A percentile compares a stretch with the other conserved stretches of the same genome.
phyloP scores from a whole-genome alignment of 2,797 vertebrate genomes.

The Streptopelia turtur region DNA sequence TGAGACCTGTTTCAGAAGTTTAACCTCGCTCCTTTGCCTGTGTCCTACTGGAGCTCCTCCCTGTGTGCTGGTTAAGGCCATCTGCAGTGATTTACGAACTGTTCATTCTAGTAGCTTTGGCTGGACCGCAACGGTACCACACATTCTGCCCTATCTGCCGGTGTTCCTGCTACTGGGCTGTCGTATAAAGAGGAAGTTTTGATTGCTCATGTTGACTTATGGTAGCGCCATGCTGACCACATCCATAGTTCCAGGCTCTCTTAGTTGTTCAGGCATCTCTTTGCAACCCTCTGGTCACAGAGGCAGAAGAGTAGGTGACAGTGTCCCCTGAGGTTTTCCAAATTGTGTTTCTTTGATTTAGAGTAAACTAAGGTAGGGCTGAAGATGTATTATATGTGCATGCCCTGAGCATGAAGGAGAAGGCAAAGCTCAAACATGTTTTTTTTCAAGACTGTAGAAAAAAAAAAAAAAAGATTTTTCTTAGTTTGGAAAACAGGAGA shows the following conservation, averaged over 20 bases:
- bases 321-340: not conserved
- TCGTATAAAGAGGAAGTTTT: not conserved
- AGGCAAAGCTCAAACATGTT: not conserved
- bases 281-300: not conserved
- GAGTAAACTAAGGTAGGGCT: not conserved
- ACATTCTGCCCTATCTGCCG: not conserved
- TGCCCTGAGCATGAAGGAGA: not conserved
- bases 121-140: not conserved
- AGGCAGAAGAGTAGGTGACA: not conserved
- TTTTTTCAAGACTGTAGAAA: not conserved
- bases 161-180: not conserved
- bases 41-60: not conserved
- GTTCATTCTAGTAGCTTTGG: not conserved
- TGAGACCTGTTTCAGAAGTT: not conserved
- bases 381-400: not conserved
- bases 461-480: not conserved
- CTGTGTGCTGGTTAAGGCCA: not conserved
- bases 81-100: not conserved
- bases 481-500: not conserved
- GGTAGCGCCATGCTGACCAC: not conserved
- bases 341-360: not conserved
- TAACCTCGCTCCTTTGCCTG: rapidly evolving
- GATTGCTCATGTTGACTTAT: not conserved
- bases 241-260: not conserved
- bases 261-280: not conserved